These are phyloP conservation scores for Centrocercus urophasianus DNA, from an alignment of 2,113 vertebrate species.

Conservation along the genomic window DNA sequence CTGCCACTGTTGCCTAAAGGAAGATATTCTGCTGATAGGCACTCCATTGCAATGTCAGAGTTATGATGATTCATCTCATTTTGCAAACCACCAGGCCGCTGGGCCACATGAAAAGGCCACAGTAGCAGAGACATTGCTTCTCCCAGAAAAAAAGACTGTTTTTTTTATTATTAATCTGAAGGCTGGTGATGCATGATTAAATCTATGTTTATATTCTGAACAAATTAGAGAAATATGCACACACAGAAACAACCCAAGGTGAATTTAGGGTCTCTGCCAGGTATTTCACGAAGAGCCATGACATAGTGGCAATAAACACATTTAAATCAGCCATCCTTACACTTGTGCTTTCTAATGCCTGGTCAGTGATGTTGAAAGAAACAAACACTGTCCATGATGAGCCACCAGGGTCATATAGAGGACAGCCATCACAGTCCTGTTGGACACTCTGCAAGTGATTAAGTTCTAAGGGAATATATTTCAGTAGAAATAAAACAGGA, in stretches of 20 bases:
- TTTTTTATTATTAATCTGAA: background rate
- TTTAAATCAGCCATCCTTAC: background rate
- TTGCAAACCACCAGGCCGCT: background rate
- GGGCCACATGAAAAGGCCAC: background rate
- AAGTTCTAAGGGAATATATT: background rate
- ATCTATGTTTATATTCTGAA: background rate
- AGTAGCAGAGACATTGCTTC: background rate
- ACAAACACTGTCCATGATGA: background rate
- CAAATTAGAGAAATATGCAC: background rate
- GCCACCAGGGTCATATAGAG: background rate
- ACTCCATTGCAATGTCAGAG: background rate
- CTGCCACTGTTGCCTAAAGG: background rate
- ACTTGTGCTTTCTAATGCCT: background rate
- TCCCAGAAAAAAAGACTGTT: background rate
- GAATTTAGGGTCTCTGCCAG: background rate
- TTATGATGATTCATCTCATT: background rate
- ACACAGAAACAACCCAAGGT: background rate
- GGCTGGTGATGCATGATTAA: background rate
- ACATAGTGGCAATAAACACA: rapidly evolving
- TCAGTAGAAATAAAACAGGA: background rate
- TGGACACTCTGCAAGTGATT: background rate
- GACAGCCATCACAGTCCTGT: background rate
- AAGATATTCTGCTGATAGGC: background rate
- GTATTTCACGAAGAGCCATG: background rate
- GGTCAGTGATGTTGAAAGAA: background rate